Evolutionary conservation across 1,140 invertebrate species (phyloP).

Genomic region (Pachypsylla venusta): DNA sequence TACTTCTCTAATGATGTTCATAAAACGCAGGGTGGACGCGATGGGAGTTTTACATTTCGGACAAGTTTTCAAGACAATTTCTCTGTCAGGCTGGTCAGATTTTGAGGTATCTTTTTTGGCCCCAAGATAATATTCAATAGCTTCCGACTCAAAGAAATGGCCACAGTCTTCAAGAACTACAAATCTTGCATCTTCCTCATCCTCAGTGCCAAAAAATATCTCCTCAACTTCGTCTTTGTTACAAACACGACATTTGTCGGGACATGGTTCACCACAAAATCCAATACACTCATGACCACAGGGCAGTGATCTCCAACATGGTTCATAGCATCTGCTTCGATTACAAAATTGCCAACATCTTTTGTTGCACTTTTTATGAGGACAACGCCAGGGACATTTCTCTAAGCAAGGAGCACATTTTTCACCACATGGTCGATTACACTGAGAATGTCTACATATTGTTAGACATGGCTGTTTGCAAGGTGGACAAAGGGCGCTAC

Average conservation of each 20-base stretch:
- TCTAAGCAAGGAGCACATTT: conserved; percentile 43
- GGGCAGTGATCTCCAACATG: conserved; percentile 32
- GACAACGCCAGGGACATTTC: conserved; percentile 33
- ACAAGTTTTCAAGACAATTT: conserved; percentile 41
- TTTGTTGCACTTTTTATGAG: conserved; percentile 39
- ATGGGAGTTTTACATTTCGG: conserved; percentile 46
- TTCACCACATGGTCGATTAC: conserved; percentile 39
- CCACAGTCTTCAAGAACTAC: conserved; percentile 45
- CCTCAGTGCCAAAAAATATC: conserved; percentile 41
- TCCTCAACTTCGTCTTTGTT: conserved; percentile 32
- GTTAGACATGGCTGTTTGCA: conserved; percentile 40
- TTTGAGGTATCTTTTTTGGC: not conserved
- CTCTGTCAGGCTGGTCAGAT: conserved; percentile 26
- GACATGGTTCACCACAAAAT: conserved; percentile 49
- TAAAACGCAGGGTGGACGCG: conserved; percentile 41
- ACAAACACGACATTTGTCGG: conserved; percentile 36
- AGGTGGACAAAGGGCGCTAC: conserved; percentile 42
- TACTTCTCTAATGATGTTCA: conserved; percentile 38
- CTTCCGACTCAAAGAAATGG: conserved; percentile 41
- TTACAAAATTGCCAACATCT: conserved; percentile 39
- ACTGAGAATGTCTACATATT: conserved; percentile 40
- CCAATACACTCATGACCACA: conserved; percentile 48
- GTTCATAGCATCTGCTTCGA: conserved; percentile 35
- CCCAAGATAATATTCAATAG: conserved; percentile 35
- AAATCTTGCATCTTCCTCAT: conserved; percentile 41